Evolutionary conservation across 2,888 invertebrate genomes (phyloP).

Genomic region (Sphinx pinastri): DNA sequence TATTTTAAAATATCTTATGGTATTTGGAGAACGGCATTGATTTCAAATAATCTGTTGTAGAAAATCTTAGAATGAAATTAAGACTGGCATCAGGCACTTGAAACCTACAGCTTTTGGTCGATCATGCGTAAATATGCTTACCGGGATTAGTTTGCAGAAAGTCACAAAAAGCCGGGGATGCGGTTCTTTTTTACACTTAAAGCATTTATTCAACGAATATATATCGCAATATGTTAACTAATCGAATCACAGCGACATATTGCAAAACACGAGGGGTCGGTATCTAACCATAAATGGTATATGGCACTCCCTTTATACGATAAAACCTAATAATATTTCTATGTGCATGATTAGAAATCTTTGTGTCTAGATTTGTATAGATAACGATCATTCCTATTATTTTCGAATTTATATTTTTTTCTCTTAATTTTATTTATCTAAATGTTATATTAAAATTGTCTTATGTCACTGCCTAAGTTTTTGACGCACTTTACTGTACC

Average conservation of each 20-base stretch:
- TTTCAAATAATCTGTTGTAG: constrained; percentile 8
- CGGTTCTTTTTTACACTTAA: constrained; percentile 42
- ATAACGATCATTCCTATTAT: constrained; percentile 72
- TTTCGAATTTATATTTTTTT: constrained; percentile 70
- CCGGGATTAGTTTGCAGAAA: constrained; percentile 28
- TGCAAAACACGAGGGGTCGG: constrained; percentile 54
- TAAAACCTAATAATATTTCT: constrained; percentile 33
- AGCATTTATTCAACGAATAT: constrained; percentile 52
- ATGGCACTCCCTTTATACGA: constrained; percentile 53
- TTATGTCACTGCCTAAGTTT: constrained; percentile 16
- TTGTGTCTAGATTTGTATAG: constrained; percentile 53
- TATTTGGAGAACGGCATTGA: neutral
- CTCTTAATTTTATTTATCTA: constrained; percentile 45
- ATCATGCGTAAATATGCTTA: constrained; percentile 1
- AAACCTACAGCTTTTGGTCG: constrained; percentile 8
- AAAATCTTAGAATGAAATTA: neutral
- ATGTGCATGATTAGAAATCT: constrained; percentile 60
- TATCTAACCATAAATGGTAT: constrained; percentile 63
- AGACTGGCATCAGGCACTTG: neutral
- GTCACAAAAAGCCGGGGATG: constrained; percentile 43
- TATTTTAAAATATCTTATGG: too few species aligned
- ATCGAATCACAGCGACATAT: constrained; percentile 35
- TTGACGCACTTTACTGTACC: constrained; percentile 16
- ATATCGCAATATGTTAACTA: neutral
- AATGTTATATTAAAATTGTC: constrained; percentile 3